phyloP scores from a whole-genome alignment of 1,140 invertebrate species.

The Chrysopa pallens region DNA sequence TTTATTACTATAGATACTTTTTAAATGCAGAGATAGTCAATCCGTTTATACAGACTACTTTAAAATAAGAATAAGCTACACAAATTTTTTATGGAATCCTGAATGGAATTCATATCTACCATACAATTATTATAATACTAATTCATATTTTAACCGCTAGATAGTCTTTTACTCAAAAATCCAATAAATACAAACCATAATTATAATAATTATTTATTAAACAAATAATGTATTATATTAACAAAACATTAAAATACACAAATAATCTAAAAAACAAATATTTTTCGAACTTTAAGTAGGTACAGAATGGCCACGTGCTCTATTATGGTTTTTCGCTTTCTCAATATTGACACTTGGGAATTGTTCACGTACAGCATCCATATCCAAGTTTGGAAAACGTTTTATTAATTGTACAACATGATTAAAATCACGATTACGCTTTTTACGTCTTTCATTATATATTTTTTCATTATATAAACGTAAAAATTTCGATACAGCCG shows the following conservation, averaged over 20 bases:
- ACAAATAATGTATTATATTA: slow-evolving; percentile 1
- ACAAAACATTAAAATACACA: slow-evolving; percentile 1
- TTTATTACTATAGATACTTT: too few species aligned
- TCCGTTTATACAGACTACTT: too few species aligned
- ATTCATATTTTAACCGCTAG: too few species aligned
- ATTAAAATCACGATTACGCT: slow-evolving; percentile 36
- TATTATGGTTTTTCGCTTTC: slow-evolving; percentile 31
- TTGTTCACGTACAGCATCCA: slow-evolving; percentile 45
- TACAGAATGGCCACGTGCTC: slow-evolving; percentile 38
- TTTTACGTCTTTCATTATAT: slow-evolving; percentile 32
- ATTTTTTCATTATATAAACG: slow-evolving; percentile 44
- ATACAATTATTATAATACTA: too few species aligned
- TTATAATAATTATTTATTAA: not conserved
- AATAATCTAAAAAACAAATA: not conserved
- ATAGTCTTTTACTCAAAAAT: too few species aligned
- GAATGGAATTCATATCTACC: too few species aligned
- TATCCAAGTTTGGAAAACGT: slow-evolving; percentile 57
- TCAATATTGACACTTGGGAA: slow-evolving; percentile 64
- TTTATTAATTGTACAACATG: slow-evolving; percentile 48
- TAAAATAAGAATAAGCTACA: too few species aligned
- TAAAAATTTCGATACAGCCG: slow-evolving; percentile 43
- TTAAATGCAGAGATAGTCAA: too few species aligned
- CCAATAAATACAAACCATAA: not conserved
- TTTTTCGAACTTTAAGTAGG: slow-evolving; percentile 18
- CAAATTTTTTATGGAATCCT: too few species aligned